Evolutionary conservation across 92 coral and sea anemone species (phyloP), one percentile per base, ranked within the genome.

Genomic region (Bergia sp.): DNA sequence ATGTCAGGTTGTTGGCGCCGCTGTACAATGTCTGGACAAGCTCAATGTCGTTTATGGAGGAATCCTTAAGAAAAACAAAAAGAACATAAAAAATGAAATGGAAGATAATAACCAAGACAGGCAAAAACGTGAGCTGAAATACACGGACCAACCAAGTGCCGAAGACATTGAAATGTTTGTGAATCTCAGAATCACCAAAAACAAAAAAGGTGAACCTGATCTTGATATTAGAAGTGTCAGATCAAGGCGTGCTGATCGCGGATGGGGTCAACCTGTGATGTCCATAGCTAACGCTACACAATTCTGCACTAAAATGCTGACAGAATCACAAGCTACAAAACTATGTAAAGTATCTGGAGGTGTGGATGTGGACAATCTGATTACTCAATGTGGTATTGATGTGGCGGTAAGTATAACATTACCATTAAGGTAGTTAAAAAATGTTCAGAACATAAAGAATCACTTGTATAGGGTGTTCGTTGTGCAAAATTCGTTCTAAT

Each of bases 201-300:
- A 18, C 42, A 15, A 80, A 0, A 7, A 55, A 2, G 42, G 9
- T 38, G 43, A 73, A 37, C 18, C 16, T 80, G n/a, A 55, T 38
- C 36, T 29, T 58, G 69, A 4, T 20, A 23, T 12, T 38, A 66
- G 16, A 39, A 64, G 45, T 16, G 53, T 37, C 50, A 38, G 86
- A 66, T 20, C 36, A 41, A 81, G 49, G 20, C 86, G 86, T 64
- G 38, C 69, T 64, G 75, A 61, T 42, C 37, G 44, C 37, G 73
- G 45, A 18, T 81, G 75, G 75, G 86, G 86, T 42, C 49, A 81
- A 44, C 50, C 61, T 36, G 86, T 81, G 16, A 86, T 79, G 85
- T 92, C 96, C 2, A 65, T 86, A 0, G 92, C 85, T 38, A 93
- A 93, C 43, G 93, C 95, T 0, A 91, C 95, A n/a, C 69, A 73